Evolutionary conservation across 2,113 vertebrate species (phyloP).

Genomic region (Nothocercus julius): DNA sequence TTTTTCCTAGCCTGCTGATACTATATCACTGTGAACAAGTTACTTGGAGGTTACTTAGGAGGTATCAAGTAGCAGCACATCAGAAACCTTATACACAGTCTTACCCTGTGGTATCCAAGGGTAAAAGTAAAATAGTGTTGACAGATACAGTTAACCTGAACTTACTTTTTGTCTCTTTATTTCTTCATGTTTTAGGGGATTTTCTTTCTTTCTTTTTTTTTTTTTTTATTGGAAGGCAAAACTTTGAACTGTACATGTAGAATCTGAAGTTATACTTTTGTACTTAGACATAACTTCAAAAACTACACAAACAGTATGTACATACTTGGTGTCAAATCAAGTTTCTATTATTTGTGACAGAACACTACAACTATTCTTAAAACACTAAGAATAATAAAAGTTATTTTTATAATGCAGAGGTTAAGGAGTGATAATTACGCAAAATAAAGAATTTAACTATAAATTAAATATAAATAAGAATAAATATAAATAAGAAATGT

Average conservation of each 20-base stretch:
- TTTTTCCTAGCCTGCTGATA: neutral
- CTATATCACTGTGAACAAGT: neutral
- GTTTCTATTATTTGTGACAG: neutral
- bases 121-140: neutral
- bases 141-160: neutral
- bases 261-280: neutral
- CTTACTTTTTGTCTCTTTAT: neutral
- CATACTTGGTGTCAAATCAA: neutral
- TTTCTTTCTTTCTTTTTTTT: neutral
- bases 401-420: neutral
- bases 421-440: neutral
- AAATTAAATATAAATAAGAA: neutral
- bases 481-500: neutral
- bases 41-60: neutral
- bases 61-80: neutral
- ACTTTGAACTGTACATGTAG: neutral
- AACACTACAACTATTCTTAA: neutral
- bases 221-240: neutral
- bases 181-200: neutral
- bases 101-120: neutral
- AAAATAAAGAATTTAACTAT: neutral
- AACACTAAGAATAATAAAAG: neutral
- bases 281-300: neutral
- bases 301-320: neutral
- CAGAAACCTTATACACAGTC: neutral